Conservation (phyloP, 2,797 vertebrate species). For the Poecilia gillii region DNA sequence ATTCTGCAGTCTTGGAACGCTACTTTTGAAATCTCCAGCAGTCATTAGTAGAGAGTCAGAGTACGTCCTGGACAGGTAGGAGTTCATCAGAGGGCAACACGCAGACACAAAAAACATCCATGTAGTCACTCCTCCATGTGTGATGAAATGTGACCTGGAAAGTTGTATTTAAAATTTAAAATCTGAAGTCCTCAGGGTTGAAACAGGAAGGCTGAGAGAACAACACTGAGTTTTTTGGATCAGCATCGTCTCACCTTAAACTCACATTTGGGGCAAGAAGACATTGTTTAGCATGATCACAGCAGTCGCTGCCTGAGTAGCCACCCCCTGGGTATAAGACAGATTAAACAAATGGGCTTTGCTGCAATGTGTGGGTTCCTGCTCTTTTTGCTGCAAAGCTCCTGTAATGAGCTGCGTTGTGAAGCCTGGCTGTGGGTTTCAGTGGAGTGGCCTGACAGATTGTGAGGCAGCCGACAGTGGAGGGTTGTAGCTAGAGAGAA, state of each 20-base stretch:
- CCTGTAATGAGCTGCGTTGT: slow-evolving; percentile 52
- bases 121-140: neutral
- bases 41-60: neutral
- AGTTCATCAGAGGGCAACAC: neutral
- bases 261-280: neutral
- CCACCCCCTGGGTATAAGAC: slow-evolving; percentile 10
- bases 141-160: neutral
- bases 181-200: neutral
- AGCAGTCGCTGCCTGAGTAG: slow-evolving; percentile 19
- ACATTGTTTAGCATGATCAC: slow-evolving; percentile 15
- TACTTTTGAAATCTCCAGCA: neutral
- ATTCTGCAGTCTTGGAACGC: neutral
- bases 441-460: slow-evolving; percentile 58
- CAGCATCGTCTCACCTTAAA: slow-evolving; percentile 13
- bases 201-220: neutral
- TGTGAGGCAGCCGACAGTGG: slow-evolving; percentile 67
- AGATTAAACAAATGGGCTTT: slow-evolving; percentile 33
- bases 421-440: slow-evolving; percentile 57
- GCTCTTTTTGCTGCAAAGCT: slow-evolving; percentile 18
- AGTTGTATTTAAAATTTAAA: neutral
- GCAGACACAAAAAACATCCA: neutral
- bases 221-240: neutral
- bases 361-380: slow-evolving; percentile 6
- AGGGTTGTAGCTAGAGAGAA: slow-evolving; percentile 68
- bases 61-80: neutral